Evolutionary conservation across 2,888 invertebrate genomes (phyloP), one percentile per base, ranked within the genome.

Genomic region (Drosophila vallismaia): DNA sequence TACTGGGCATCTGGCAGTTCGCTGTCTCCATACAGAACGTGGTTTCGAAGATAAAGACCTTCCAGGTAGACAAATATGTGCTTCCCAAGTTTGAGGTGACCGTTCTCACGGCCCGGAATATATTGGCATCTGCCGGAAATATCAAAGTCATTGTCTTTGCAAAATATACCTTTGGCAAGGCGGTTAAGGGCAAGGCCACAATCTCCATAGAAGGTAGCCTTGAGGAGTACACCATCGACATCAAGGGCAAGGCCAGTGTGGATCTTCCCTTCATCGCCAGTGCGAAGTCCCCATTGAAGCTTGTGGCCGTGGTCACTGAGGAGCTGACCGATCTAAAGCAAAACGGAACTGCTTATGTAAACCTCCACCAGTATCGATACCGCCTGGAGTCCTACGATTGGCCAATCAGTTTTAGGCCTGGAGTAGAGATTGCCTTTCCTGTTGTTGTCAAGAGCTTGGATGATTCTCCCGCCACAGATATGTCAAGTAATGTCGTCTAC

Each of bases 71-170:
- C n/a, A 96, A 97, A 91, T 97, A 97, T 89, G 95, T 98, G 56
- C 92, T 97, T 74, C 99, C 99, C 0, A 98, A 98, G 89, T 99
- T 98, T 91, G 95, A 98, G 88, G 96, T 99, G 66, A 94, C 94
- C 28, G 94, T 99, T 70, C 94, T 96, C 74, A 94, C 97, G 33
- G 95, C 97, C 0, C 94, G 95, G 56, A 96, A 97, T 91, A 94
- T 95, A 5, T 95, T 97, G 1, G 96, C 96, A 89, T 94, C 94
- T 74, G 96, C 97, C 56, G 95, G 95, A 46, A 94, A 94, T 70
- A 93, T 98, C 51, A 93, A 93, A 12, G 95, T 95, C 14, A 95
- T 96, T 38, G 93, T 98, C 19, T 94, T 95, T 56, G 95, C 98
- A 14, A 96, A 95, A 96, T 97, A 97, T 89, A 95, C 95, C 59